phyloP scores from a whole-genome alignment of 2,113 vertebrate genomes.

The Xerus inauris region DNA sequence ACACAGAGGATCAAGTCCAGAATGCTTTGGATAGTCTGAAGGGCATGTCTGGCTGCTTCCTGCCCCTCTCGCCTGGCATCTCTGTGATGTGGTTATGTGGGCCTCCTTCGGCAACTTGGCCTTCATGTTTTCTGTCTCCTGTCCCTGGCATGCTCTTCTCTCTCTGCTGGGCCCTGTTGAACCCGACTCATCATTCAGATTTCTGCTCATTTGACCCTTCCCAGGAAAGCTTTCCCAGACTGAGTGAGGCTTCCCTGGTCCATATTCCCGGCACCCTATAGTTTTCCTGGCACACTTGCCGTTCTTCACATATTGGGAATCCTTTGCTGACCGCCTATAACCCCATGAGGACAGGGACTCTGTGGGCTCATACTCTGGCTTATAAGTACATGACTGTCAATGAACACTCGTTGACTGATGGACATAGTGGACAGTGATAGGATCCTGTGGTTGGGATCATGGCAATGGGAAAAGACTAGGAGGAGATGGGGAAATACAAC shows the following conservation, averaged over 20 bases:
- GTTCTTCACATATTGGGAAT: background rate
- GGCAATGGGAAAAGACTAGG: background rate
- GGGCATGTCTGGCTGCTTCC: background rate
- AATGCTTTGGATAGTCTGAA: background rate
- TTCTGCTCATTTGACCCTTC: background rate
- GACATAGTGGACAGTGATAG: background rate
- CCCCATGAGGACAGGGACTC: background rate
- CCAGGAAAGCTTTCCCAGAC: background rate
- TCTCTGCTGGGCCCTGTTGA: background rate
- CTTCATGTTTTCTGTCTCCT: background rate
- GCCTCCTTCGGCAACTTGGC: background rate
- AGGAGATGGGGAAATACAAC: background rate
- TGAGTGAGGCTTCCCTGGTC: no score
- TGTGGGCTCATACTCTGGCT: background rate
- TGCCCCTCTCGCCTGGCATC: no score
- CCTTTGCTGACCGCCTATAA: background rate
- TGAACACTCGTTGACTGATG: background rate
- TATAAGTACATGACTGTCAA: background rate
- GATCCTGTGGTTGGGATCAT: background rate
- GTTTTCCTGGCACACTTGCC: background rate
- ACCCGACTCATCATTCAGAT: background rate
- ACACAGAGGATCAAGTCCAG: background rate
- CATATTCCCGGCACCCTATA: accelerated
- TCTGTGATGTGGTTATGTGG: background rate
- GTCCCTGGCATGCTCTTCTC: background rate